Conservation (phyloP, 2,888 invertebrate genomes). For the Belgica antarctica region DNA sequence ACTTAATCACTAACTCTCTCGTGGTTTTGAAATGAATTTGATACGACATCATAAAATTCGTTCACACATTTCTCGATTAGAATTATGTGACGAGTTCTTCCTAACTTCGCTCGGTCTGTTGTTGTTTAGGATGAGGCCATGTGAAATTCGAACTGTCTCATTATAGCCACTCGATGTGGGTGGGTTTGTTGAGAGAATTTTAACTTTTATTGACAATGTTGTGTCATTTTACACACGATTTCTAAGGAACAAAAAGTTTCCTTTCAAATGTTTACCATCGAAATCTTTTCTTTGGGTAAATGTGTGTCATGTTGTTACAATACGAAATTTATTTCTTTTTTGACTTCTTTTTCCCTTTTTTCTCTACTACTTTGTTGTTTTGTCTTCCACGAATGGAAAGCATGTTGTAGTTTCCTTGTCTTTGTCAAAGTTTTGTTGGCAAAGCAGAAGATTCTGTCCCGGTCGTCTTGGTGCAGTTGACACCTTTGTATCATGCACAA, state of each 20-base stretch:
- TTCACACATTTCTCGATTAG: conserved; percentile 3
- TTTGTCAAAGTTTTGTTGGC: not conserved
- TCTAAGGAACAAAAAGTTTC: conserved; percentile 5
- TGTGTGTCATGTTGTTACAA: not conserved
- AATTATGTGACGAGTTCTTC: not conserved
- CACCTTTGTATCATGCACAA: not conserved
- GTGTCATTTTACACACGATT: conserved; percentile 11
- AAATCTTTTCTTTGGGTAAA: not conserved
- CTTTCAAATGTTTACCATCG: no score
- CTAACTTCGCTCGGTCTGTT: no score
- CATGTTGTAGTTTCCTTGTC: not conserved
- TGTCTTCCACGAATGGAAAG: not conserved
- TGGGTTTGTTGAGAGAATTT: not conserved
- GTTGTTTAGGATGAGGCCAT: not conserved
- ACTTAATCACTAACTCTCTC: not conserved
- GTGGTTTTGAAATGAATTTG: not conserved
- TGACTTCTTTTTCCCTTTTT: not conserved
- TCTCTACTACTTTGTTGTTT: no score
- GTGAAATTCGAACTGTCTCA: not conserved
- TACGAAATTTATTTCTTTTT: not conserved
- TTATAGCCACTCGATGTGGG: not conserved
- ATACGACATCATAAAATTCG: not conserved
- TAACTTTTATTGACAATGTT: not conserved
- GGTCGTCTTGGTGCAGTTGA: conserved; percentile 8
- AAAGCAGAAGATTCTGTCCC: not conserved